Conservation (phyloP, 2,888 invertebrate species). For the Seira ritae region DNA sequence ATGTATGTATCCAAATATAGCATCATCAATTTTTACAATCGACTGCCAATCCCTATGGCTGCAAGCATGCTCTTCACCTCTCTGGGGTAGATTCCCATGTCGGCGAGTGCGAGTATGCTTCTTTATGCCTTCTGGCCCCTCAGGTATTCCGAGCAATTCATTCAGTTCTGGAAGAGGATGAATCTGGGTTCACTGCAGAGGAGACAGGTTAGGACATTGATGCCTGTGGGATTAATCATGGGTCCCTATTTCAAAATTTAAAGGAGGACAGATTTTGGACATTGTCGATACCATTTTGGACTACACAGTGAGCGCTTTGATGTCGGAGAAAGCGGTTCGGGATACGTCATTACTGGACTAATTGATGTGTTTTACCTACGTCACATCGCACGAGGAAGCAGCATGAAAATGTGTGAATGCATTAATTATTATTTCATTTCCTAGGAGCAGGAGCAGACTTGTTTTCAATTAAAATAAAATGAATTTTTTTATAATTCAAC, state of each 20-base stretch:
- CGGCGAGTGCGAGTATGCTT: not conserved
- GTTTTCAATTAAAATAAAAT: no score
- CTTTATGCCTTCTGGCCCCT: not conserved
- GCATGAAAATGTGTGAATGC: no score
- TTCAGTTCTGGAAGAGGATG: not conserved
- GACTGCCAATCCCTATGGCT: not conserved
- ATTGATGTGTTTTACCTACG: no score
- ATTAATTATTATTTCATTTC: no score
- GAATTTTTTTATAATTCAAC: no score
- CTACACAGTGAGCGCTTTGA: not conserved
- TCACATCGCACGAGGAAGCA: no score
- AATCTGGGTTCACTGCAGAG: not conserved
- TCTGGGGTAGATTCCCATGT: not conserved
- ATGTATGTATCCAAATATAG: not conserved
- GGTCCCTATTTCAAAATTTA: slow-evolving; percentile 7
- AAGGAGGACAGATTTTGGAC: not conserved
- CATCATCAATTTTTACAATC: not conserved
- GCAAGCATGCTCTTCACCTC: not conserved
- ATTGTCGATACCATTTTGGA: not conserved
- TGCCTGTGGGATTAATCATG: not conserved
- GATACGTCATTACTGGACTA: no score
- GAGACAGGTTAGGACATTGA: not conserved
- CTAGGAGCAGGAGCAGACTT: no score
- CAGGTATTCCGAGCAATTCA: not conserved
- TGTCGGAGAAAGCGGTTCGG: slow-evolving; percentile 10